Conservation (phyloP, 2,797 vertebrate genomes). For the Bovichtus diacanthus region DNA sequence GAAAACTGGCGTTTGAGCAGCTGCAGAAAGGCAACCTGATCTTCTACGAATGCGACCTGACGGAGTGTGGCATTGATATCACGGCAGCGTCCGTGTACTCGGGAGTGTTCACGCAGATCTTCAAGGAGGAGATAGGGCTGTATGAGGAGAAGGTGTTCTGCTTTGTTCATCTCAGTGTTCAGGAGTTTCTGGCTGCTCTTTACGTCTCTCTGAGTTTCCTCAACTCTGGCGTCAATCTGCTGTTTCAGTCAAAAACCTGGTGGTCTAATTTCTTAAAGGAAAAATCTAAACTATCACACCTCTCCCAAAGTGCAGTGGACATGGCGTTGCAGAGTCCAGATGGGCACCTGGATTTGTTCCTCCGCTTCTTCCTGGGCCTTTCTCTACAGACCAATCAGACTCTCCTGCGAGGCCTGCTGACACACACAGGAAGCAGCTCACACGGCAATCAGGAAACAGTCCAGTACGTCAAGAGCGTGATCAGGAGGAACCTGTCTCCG, state of each 20-base stretch:
- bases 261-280: not conserved
- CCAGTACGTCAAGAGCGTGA: constrained; percentile 16
- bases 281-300: constrained; percentile 5
- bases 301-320: constrained; percentile 20
- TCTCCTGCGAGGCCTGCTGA: constrained; percentile 6
- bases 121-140: constrained; percentile 37
- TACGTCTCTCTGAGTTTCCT: constrained; percentile 34
- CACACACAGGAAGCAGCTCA: not conserved
- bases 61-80: constrained; percentile 34
- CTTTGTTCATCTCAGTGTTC: constrained; percentile 46
- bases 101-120: constrained; percentile 48
- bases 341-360: constrained; percentile 42
- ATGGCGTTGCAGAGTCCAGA: constrained; percentile 37
- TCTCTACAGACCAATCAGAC: constrained; percentile 27
- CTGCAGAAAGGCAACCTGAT: constrained; percentile 41
- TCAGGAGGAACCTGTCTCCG: constrained; percentile 6
- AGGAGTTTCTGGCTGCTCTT: constrained; percentile 51
- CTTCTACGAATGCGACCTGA: constrained; percentile 38
- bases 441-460: not conserved
- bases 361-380: constrained; percentile 42
- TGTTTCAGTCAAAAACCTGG: constrained; percentile 14
- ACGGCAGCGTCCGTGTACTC: constrained; percentile 32
- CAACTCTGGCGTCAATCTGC: constrained; percentile 1
- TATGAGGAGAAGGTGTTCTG: constrained; percentile 20
- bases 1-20: constrained; percentile 49